A percentile compares a stretch with the other conserved stretches of the same genome.
Evolutionary conservation across 2,113 vertebrate species (phyloP).

Genomic region (Chaetodon trifascialis): DNA sequence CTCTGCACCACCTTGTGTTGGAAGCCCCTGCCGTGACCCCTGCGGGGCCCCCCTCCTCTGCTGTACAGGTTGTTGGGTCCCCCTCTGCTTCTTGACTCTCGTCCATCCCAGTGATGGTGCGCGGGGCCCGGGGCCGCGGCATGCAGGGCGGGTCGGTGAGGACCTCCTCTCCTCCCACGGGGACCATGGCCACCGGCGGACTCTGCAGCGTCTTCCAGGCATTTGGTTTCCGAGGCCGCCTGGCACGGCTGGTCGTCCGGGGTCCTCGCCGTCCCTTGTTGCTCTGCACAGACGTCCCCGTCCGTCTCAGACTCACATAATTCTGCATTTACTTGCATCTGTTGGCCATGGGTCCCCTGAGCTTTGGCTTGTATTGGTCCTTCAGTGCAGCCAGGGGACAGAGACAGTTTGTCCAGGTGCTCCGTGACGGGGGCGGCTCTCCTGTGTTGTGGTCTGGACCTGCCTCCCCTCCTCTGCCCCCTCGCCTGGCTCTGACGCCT

Average conservation of each 20-base stretch:
- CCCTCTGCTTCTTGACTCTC: constrained; percentile 58
- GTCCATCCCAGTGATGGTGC: constrained; percentile 66
- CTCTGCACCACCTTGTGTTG: constrained; percentile 71
- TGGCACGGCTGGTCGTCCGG: constrained; percentile 18
- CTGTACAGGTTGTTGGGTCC: constrained; percentile 39
- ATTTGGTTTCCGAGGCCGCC: constrained; percentile 8
- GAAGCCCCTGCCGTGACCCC: constrained; percentile 63
- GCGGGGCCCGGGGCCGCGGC: not conserved
- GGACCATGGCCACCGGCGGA: constrained; percentile 25
- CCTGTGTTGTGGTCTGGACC: constrained; percentile 49
- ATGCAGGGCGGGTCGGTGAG: constrained; percentile 24
- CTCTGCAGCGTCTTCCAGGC: constrained; percentile 27
- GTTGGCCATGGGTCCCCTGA: constrained; percentile 10
- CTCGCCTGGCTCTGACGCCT: constrained; percentile 58
- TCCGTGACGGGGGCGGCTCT: constrained; percentile 55
- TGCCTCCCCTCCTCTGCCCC: constrained; percentile 65
- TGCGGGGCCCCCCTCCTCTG: constrained; percentile 63
- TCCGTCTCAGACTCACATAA: not conserved
- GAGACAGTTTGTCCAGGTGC: constrained; percentile 65
- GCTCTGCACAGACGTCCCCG: not conserved
- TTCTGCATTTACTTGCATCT: constrained; percentile 22
- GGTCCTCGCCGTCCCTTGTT: not conserved
- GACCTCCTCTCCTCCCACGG: constrained; percentile 69
- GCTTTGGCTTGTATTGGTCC: constrained; percentile 19
- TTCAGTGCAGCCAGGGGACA: constrained; percentile 61